phyloP scores from a whole-genome alignment of 2,888 invertebrate species.

The Drosophila cognata region DNA sequence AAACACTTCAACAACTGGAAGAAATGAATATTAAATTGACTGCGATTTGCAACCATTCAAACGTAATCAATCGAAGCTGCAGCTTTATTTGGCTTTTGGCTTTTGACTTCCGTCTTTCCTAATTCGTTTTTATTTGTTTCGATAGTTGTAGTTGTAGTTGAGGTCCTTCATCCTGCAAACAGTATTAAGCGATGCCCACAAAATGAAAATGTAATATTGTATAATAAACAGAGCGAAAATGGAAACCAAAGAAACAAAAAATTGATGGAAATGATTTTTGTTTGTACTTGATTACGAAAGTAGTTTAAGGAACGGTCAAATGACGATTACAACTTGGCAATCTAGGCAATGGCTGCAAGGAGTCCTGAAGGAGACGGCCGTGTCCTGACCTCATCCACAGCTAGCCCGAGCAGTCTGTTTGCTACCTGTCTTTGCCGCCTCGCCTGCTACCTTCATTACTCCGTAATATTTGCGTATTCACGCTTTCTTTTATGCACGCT shows the following conservation, averaged over 20 bases:
- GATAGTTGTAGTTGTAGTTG: constrained; percentile 30
- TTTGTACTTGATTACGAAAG: constrained; percentile 63
- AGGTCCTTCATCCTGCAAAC: constrained; percentile 25
- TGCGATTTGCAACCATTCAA: constrained; percentile 14
- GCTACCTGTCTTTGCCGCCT: not conserved
- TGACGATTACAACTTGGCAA: constrained; percentile 38
- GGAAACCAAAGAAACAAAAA: constrained; percentile 15
- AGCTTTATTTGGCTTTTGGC: constrained; percentile 6
- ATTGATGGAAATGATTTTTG: constrained; percentile 58
- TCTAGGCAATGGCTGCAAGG: constrained; percentile 21
- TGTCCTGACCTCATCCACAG: not conserved
- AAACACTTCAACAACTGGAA: not conserved
- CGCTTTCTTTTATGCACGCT: constrained; percentile 59
- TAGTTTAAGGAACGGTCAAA: constrained; percentile 48
- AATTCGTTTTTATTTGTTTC: constrained; percentile 1
- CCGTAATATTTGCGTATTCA: constrained; percentile 66
- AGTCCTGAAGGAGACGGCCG: constrained; percentile 7
- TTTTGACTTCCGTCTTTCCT: not conserved
- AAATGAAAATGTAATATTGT: constrained; percentile 43
- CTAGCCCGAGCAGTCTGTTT: not conserved
- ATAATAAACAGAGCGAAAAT: constrained; percentile 51
- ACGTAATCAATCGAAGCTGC: constrained; percentile 16
- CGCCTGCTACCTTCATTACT: constrained; percentile 54
- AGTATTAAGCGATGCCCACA: constrained; percentile 33
- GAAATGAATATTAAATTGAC: constrained; percentile 21